A percentile compares a stretch with the other conserved stretches of the same genome.
Conservation (phyloP, 1,140 invertebrate genomes). For the Psix sp. region DNA sequence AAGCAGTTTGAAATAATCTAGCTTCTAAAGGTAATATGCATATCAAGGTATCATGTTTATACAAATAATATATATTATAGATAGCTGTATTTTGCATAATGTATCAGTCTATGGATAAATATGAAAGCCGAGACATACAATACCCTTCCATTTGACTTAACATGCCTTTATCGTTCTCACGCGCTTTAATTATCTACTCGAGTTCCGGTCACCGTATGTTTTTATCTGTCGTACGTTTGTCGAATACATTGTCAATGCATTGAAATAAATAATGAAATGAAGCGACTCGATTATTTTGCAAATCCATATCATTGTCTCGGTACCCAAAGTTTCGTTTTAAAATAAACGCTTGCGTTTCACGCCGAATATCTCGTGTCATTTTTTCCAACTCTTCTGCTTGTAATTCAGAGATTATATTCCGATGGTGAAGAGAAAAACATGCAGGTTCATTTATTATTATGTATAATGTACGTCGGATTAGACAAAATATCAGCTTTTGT, state of each 20-base stretch:
- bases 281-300: too few relatives aligned
- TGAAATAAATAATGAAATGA: too few relatives aligned
- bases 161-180: conserved; percentile 61
- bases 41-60: conserved; percentile 51
- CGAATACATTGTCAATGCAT: conserved; percentile 59
- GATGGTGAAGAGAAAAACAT: too few relatives aligned
- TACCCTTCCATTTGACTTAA: conserved; percentile 51
- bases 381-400: too few relatives aligned
- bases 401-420: too few relatives aligned
- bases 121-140: conserved; percentile 57
- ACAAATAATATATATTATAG: conserved; percentile 60
- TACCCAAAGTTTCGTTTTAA: too few relatives aligned
- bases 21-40: conserved; percentile 33
- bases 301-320: too few relatives aligned
- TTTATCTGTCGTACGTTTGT: conserved; percentile 56
- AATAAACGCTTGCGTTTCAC: too few relatives aligned
- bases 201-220: conserved; percentile 61
- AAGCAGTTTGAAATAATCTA: conserved; percentile 19
- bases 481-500: conserved; percentile 21
- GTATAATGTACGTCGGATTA: not conserved
- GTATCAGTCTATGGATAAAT: conserved; percentile 54
- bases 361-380: too few relatives aligned
- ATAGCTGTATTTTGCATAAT: conserved; percentile 57
- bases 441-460: conserved; percentile 12
- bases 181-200: conserved; percentile 59